Evolutionary conservation across 2,797 vertebrate genomes (phyloP).

Genomic region (Natrix natrix): DNA sequence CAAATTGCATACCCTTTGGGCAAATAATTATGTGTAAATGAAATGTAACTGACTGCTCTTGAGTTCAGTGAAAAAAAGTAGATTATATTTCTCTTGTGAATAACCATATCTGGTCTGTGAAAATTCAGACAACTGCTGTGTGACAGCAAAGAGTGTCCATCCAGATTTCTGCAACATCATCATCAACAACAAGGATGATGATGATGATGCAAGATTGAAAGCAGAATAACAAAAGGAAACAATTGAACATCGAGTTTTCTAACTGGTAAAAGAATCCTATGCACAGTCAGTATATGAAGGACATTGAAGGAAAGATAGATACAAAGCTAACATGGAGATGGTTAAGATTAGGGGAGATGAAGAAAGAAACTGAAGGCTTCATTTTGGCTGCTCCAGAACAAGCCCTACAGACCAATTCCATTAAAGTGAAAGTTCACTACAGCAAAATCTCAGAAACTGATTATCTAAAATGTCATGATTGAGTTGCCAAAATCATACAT

Average conservation of each 20-base stretch:
- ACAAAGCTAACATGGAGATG: background rate
- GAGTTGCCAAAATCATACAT: too few relatives aligned
- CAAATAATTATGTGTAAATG: background rate
- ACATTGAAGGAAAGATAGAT: background rate
- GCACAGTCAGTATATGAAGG: background rate
- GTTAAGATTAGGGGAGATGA: background rate
- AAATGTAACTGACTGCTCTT: background rate
- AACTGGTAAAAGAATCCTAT: background rate
- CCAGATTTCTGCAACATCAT: background rate
- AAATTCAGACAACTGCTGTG: background rate
- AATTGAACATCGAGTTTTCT: too few relatives aligned
- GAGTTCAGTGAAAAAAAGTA: background rate
- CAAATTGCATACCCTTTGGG: background rate
- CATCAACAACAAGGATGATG: too few relatives aligned
- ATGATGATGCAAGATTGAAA: too few relatives aligned
- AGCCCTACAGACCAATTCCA: background rate
- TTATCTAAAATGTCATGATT: too few relatives aligned
- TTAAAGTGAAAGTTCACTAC: background rate
- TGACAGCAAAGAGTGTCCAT: background rate
- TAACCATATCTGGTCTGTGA: background rate
- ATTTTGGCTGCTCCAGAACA: background rate
- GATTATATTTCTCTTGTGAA: background rate
- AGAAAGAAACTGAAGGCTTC: background rate
- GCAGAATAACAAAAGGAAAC: too few relatives aligned
- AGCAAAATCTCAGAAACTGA: too few relatives aligned